A percentile compares a stretch with the other conserved stretches of the same genome.
These are phyloP conservation scores for Anthopleura sola DNA, from an alignment of 64 coral and sea anemone species.

Conservation along the genomic window DNA sequence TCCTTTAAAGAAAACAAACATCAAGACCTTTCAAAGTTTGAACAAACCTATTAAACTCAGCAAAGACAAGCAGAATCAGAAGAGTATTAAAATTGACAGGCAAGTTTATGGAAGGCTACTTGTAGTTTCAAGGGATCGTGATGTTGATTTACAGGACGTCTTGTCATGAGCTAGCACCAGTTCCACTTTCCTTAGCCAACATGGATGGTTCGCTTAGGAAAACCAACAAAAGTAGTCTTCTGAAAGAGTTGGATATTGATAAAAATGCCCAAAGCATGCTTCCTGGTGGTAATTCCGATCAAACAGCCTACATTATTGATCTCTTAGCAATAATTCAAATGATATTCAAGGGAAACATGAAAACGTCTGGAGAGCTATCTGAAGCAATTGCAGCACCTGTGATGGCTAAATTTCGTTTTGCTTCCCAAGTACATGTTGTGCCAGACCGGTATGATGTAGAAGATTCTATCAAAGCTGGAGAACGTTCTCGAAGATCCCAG, in stretches of 20 bases:
- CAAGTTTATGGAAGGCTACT: constrained; percentile 23
- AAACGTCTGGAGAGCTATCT: constrained; percentile 23
- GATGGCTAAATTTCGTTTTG: neutral
- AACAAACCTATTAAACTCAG: constrained; percentile 6
- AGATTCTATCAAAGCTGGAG: constrained; percentile 14
- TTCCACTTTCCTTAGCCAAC: constrained; percentile 31
- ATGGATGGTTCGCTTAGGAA: constrained; percentile 34
- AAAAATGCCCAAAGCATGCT: neutral
- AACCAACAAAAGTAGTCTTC: constrained; percentile 38
- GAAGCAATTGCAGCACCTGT: neutral
- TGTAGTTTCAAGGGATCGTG: constrained; percentile 3
- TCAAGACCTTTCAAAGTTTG: constrained; percentile 17
- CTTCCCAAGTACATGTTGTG: constrained; percentile 24
- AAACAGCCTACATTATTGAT: constrained; percentile 31
- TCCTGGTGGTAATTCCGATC: neutral
- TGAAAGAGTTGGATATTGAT: constrained; percentile 15
- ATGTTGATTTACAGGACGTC: constrained; percentile 44
- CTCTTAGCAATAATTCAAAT: constrained; percentile 28
- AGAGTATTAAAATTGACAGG: constrained; percentile 19
- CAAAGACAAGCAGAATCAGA: constrained; percentile 16
- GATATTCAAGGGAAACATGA: neutral
- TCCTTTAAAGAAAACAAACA: constrained; percentile 24
- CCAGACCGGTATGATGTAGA: constrained; percentile 31
- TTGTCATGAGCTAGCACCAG: constrained; percentile 20
- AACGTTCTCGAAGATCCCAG: neutral